These are phyloP conservation scores for Alca torda DNA, from an alignment of 2,797 vertebrate species.

Conservation along the genomic window DNA sequence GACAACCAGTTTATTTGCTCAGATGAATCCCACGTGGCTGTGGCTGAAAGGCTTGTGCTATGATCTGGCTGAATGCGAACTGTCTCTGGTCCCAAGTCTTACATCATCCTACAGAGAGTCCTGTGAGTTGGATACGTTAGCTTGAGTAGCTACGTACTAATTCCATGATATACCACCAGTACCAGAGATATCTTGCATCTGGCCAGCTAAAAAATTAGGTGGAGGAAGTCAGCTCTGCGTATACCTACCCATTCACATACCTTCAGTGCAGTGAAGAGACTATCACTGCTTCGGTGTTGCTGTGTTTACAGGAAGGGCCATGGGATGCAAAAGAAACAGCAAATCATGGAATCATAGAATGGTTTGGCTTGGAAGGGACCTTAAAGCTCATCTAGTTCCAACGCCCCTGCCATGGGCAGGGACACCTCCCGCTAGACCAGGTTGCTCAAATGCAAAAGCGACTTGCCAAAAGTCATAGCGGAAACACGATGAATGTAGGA, in stretches of 20 bases:
- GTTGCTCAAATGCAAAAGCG: neutral
- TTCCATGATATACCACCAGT: neutral
- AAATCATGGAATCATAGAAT: neutral
- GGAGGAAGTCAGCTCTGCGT: neutral
- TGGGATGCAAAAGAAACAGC: neutral
- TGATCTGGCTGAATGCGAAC: neutral
- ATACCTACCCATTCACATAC: neutral
- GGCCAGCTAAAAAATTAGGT: neutral
- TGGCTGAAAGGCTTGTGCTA: constrained; percentile 28
- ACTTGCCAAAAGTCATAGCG: neutral
- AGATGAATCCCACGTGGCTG: constrained; percentile 43
- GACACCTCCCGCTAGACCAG: neutral
- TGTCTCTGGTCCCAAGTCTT: neutral
- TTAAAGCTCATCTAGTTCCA: neutral
- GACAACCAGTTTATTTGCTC: constrained; percentile 58
- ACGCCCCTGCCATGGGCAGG: neutral
- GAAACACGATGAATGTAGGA: neutral
- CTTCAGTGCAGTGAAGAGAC: neutral
- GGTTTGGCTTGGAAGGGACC: neutral
- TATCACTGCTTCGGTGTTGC: neutral
- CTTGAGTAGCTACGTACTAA: neutral
- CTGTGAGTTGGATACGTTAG: neutral
- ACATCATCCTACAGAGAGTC: neutral
- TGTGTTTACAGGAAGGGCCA: neutral
- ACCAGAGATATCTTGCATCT: neutral